Evolutionary conservation across 2,797 vertebrate species (phyloP).

Genomic region (Odontamblyopus rebecca): DNA sequence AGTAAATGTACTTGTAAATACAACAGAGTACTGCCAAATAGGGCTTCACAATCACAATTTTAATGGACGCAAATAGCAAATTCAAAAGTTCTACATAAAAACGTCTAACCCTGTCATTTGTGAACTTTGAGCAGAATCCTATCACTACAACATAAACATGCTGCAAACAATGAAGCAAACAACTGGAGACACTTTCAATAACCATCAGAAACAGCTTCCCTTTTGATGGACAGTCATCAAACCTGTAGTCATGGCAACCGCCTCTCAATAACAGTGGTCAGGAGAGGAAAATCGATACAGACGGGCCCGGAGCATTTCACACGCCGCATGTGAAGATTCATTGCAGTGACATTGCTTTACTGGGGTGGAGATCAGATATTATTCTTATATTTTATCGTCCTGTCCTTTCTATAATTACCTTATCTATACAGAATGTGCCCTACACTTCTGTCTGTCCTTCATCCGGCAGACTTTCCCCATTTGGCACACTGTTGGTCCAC

Average conservation of each 20-base stretch:
- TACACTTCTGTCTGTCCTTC: conserved; percentile 37
- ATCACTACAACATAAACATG: too few relatives aligned
- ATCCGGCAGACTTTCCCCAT: conserved; percentile 47
- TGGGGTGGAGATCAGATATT: conserved; percentile 45
- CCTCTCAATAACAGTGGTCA: neutral
- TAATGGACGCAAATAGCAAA: too few relatives aligned
- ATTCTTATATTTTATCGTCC: conserved; percentile 35
- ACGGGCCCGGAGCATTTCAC: neutral
- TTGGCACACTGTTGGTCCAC: conserved; percentile 43
- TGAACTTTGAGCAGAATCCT: too few relatives aligned
- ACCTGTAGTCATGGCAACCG: neutral
- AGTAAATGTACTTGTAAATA: too few relatives aligned
- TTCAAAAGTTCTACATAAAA: too few relatives aligned
- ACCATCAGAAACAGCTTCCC: neutral
- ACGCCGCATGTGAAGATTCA: neutral
- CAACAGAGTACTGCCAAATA: too few relatives aligned
- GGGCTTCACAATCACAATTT: too few relatives aligned
- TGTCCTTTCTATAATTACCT: conserved; percentile 37
- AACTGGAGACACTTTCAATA: neutral
- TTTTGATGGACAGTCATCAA: neutral
- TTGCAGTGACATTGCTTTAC: neutral
- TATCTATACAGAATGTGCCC: conserved; percentile 25
- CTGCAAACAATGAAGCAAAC: neutral
- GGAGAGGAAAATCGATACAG: neutral
- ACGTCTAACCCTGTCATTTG: too few relatives aligned